These are phyloP conservation scores for Sciurus carolinensis DNA, from an alignment of 2,797 vertebrate genomes.

Conservation along the genomic window DNA sequence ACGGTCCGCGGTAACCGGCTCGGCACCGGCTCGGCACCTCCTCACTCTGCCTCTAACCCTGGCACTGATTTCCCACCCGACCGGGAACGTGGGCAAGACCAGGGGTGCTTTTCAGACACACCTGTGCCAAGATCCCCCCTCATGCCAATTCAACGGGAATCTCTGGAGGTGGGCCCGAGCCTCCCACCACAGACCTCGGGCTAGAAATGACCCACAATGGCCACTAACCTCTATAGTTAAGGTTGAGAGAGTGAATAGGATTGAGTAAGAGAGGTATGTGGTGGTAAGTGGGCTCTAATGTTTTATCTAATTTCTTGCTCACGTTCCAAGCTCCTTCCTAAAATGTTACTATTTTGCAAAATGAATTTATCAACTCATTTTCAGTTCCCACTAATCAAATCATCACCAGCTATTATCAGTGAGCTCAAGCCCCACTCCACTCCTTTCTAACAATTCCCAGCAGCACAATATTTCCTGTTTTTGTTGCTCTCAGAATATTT, in stretches of 20 bases:
- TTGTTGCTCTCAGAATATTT: constrained; percentile 12
- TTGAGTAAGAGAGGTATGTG: neutral
- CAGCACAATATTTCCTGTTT: neutral
- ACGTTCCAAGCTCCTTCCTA: neutral
- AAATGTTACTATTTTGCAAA: neutral
- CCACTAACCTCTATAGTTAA: neutral
- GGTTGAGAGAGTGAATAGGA: neutral
- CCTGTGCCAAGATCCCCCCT: neutral
- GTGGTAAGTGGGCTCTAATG: neutral
- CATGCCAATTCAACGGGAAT: neutral
- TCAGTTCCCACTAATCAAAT: neutral
- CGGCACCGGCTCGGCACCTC: neutral
- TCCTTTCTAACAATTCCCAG: neutral
- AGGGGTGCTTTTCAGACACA: neutral
- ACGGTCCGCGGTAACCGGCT: neutral
- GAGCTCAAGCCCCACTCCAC: neutral
- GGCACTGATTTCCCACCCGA: neutral
- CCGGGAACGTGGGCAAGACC: neutral
- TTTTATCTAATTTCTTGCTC: neutral
- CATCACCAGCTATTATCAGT: neutral
- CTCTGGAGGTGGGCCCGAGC: neutral
- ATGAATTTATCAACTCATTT: neutral
- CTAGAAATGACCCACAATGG: neutral
- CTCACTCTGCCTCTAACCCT: neutral
- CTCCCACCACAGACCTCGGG: neutral